Percentiles rank a stretch among this genome's conserved stretches.
phyloP scores from a whole-genome alignment of 1,140 invertebrate genomes.

The Drosophila bocqueti region DNA sequence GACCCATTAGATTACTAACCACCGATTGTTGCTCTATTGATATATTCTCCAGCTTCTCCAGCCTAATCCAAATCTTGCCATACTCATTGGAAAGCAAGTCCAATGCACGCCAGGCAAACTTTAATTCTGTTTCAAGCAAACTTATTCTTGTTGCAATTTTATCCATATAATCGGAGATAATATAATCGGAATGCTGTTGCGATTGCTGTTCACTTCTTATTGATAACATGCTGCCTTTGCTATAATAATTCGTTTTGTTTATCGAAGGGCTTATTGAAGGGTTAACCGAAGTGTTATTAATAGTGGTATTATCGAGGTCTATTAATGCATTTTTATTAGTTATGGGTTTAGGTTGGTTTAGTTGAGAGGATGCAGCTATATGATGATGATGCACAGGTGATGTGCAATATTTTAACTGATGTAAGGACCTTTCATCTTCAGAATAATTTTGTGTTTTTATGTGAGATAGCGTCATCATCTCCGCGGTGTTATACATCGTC shows the following conservation, averaged over 20 bases:
- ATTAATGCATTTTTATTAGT: conserved; percentile 21
- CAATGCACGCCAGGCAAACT: conserved; percentile 95
- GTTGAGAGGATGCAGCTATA: background rate
- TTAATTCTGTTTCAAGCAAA: conserved; percentile 94
- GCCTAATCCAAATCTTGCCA: conserved; percentile 96
- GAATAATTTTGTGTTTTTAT: background rate
- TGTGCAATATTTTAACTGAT: conserved; percentile 5
- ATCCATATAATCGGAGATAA: conserved; percentile 95
- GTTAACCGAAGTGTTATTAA: conserved; percentile 1
- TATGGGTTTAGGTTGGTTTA: conserved; percentile 3
- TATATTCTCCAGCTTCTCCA: conserved; percentile 95
- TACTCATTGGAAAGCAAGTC: conserved; percentile 96
- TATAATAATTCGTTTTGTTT: conserved; percentile 15
- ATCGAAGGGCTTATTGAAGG: conserved; percentile 7
- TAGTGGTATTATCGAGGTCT: conserved; percentile 6
- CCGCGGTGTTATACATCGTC: conserved; percentile 1
- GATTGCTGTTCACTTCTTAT: conserved; percentile 76
- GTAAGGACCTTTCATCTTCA: background rate
- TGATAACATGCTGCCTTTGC: conserved; percentile 63
- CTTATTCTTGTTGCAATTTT: conserved; percentile 93
- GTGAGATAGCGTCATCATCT: background rate
- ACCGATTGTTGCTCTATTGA: conserved; percentile 95
- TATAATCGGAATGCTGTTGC: conserved; percentile 87
- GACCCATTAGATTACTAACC: conserved; percentile 94
- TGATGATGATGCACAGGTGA: background rate